phyloP scores from a whole-genome alignment of 2,113 vertebrate species.

The Pygathrix nemaeus region DNA sequence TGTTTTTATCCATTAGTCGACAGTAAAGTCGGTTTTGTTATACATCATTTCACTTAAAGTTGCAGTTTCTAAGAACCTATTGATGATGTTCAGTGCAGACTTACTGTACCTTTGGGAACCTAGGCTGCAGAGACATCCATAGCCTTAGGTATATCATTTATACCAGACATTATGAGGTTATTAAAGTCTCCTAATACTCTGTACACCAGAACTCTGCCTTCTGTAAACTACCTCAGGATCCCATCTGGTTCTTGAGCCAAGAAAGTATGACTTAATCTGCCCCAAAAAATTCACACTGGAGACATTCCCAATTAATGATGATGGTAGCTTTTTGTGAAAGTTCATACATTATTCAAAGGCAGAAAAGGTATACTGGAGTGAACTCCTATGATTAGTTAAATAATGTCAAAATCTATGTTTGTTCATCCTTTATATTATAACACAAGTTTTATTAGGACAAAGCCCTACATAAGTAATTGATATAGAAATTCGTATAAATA shows the following conservation, averaged over 20 bases:
- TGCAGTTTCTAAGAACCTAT: not conserved
- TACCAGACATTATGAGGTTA: not conserved
- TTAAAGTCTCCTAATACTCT: not conserved
- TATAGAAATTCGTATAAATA: not conserved
- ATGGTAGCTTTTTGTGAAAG: not conserved
- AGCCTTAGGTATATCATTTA: not conserved
- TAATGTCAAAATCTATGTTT: not conserved
- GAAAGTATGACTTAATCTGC: not conserved
- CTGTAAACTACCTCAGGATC: not conserved
- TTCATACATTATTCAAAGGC: not conserved
- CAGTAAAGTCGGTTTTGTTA: not conserved
- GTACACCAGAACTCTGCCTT: not conserved
- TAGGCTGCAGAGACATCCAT: not conserved
- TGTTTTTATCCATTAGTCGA: not conserved
- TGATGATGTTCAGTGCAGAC: not conserved
- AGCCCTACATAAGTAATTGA: not conserved
- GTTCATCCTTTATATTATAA: not conserved
- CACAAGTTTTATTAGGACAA: not conserved
- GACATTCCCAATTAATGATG: not conserved
- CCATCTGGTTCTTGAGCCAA: not conserved
- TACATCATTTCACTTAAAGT: not conserved
- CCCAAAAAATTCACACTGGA: not conserved
- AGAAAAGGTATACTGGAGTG: not conserved
- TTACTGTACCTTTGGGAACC: not conserved
- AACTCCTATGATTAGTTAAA: not conserved